Base-by-base conservation (phyloP, 2,888 invertebrate genomes). In the Lasioglossum malachurum region DNA sequence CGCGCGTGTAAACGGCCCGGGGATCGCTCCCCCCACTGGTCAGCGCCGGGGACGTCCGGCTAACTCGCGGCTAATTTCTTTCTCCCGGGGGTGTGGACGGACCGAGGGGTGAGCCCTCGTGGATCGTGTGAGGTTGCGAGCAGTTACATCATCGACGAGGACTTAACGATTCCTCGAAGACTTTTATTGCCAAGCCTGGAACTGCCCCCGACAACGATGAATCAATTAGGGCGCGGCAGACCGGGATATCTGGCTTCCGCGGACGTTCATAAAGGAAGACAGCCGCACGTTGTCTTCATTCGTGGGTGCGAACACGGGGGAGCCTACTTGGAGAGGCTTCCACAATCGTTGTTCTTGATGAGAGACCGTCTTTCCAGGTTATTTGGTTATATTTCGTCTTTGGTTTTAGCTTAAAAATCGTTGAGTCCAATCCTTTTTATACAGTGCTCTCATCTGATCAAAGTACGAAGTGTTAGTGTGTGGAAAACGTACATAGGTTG, bases 11-110 rank as follows among this genome's bases (percentile, higher is more conserved):
- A 89, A 83, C 87, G 83, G 69, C 49, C 35, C 27, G 44, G 69
- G 73, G 57, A 49, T 44, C 60, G 19, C 53, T 38, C 46, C 74
- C 41, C 57, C 27, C 31, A 31, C 46, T 41, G 72, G 53, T 71
- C 31, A 67, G 44, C 57, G n/a, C 72, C 80, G 80, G 80, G 57
- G 77, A 76, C 60, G 49, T 23, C 49, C 69, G 81, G 76, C 82
- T 88, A 89, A 91, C 88, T 87, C 89, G 86, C 79, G 86, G 87
- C 91, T 92, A 92, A 91, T 92, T 92, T 91, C 90, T 81, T 85
- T 81, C 60, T 38, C 60, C 19, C 31, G 60, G 75, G 67, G 78
- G 81, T 49, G 19, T 44, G 80, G 86, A 78, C 86, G 64, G 78
- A 67, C 75, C 14, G 72, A 75, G 80, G 87, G 79, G 44, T 4